Percentiles rank a stretch among this genome's conserved stretches.
Conservation (phyloP, 2,797 vertebrate species). For the Morus bassanus region DNA sequence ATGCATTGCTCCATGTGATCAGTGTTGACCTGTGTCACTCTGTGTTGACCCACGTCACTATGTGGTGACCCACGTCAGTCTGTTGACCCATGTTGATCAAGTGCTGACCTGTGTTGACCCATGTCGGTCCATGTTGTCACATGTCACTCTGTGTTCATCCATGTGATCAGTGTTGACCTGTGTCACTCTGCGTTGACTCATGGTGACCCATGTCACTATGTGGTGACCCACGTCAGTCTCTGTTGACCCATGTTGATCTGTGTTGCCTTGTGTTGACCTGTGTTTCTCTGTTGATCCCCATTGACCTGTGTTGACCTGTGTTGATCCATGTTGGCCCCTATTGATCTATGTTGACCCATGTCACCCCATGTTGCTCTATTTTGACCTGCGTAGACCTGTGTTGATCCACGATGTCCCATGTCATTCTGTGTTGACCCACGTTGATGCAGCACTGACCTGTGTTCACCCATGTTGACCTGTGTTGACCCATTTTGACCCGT, state of each 20-base stretch:
- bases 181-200: no score
- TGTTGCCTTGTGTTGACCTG: background rate
- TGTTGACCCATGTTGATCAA: background rate
- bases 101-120: background rate
- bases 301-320: no score
- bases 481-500: background rate
- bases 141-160: background rate
- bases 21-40: background rate
- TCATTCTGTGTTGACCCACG: accelerated
- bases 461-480: background rate
- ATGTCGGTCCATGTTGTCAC: no score
- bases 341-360: background rate
- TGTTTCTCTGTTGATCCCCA: background rate
- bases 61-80: background rate
- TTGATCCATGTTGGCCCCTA: background rate
- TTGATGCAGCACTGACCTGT: no score
- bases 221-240: background rate
- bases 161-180: background rate
- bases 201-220: background rate
- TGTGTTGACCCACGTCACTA: background rate
- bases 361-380: background rate
- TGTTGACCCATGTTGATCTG: background rate
- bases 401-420: background rate
- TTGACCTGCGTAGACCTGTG: no score
- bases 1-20: no score